Conservation (phyloP, 2,113 vertebrate species). For the Pelodiscus sinensis region DNA sequence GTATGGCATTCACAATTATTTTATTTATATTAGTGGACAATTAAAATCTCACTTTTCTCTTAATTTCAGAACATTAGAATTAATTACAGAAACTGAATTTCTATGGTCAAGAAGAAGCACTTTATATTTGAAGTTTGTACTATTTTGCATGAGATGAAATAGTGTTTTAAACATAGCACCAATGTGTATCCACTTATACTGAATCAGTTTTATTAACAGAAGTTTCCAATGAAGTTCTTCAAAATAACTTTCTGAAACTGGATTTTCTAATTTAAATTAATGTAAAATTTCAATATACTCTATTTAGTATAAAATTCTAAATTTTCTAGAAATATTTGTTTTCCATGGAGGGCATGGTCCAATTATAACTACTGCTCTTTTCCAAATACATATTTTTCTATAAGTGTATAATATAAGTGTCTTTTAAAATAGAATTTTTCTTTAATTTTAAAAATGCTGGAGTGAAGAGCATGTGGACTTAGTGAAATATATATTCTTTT, state of each 20-base stretch:
- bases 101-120: not conserved
- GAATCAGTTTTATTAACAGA: not conserved
- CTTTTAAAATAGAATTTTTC: not conserved
- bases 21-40: not conserved
- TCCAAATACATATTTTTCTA: not conserved
- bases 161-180: not conserved
- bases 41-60: constrained; percentile 17
- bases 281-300: not conserved
- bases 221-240: not conserved
- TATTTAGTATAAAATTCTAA: not conserved
- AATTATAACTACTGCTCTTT: not conserved
- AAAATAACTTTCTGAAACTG: not conserved
- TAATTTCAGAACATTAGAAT: not conserved
- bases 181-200: not conserved
- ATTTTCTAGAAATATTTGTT: not conserved
- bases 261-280: not conserved
- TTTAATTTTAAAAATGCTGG: not conserved
- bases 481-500: not conserved
- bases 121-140: not conserved
- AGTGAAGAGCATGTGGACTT: not conserved
- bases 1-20: not conserved
- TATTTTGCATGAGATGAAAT: not conserved
- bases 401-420: not conserved
- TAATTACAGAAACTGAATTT: not conserved
- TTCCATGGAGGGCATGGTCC: not conserved